A percentile compares a stretch with the other conserved stretches of the same genome.
phyloP scores from a whole-genome alignment of 2,888 invertebrate genomes.

The Horisme vitalbata region DNA sequence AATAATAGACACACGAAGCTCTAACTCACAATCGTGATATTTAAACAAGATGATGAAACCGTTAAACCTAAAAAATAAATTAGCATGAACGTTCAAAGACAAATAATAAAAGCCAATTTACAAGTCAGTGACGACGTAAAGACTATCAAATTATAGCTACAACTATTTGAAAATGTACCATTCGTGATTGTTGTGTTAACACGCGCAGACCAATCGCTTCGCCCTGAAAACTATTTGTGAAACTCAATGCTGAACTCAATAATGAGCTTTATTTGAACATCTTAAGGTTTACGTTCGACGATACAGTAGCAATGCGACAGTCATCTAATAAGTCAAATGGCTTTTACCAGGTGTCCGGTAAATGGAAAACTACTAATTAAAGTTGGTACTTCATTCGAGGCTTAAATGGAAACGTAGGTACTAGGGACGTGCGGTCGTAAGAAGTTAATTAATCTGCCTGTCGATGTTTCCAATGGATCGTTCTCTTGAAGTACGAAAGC shows the following conservation, averaged over 20 bases:
- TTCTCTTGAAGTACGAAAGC: slow-evolving; percentile 70
- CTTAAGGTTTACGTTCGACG: slow-evolving; percentile 53
- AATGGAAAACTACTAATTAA: slow-evolving; percentile 79
- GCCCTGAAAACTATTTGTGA: slow-evolving; percentile 54
- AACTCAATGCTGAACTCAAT: slow-evolving; percentile 35
- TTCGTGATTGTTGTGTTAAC: slow-evolving; percentile 76
- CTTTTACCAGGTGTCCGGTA: slow-evolving; percentile 73
- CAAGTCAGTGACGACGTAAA: slow-evolving; percentile 67
- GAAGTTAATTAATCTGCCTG: slow-evolving; percentile 74
- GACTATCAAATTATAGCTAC: slow-evolving; percentile 72
- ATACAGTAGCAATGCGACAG: slow-evolving; percentile 45
- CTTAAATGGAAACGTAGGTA: slow-evolving; percentile 68
- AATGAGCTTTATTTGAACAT: slow-evolving; percentile 44
- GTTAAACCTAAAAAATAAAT: slow-evolving; percentile 76
- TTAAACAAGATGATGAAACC: slow-evolving; percentile 74
- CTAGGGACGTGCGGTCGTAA: slow-evolving; percentile 62
- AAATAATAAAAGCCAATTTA: slow-evolving; percentile 75
- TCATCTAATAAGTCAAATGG: slow-evolving; percentile 65
- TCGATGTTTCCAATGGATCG: slow-evolving; percentile 65
- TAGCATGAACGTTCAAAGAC: slow-evolving; percentile 70
- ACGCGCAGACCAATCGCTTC: slow-evolving; percentile 62
- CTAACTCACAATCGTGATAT: slow-evolving; percentile 59
- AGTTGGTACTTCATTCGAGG: slow-evolving; percentile 62
- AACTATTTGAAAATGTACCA: slow-evolving; percentile 75
- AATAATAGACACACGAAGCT: slow-evolving; percentile 43